Evolutionary conservation across 2,797 vertebrate genomes (phyloP).

Genomic region (Cichlasoma orientale): DNA sequence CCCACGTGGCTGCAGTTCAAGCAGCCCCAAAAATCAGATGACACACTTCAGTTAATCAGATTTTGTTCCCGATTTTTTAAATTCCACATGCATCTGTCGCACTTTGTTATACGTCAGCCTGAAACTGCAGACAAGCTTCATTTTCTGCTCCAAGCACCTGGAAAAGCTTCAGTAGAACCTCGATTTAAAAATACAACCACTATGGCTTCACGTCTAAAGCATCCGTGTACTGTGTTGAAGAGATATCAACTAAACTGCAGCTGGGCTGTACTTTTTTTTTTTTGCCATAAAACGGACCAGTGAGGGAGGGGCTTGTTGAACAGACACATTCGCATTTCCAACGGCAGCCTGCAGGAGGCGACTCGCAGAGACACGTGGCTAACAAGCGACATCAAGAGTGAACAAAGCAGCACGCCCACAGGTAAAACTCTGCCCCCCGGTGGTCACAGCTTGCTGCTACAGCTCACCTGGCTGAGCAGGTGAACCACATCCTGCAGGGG

Average conservation of each 20-base stretch:
- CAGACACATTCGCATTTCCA: background rate
- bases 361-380: background rate
- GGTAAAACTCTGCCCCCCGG: background rate
- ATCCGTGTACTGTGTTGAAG: background rate
- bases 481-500: background rate
- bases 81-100: background rate
- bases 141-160: too few species aligned
- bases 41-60: background rate
- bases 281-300: too few species aligned
- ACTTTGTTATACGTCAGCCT: background rate
- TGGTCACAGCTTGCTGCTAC: background rate
- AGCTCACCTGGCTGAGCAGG: background rate
- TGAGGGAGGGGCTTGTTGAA: too few species aligned
- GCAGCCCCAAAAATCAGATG: background rate
- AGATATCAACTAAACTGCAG: background rate
- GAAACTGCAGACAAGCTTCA: background rate
- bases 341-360: background rate
- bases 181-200: background rate
- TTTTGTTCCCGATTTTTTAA: background rate
- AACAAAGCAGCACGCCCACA: too few species aligned
- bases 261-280: too few species aligned
- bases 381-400: fast-evolving
- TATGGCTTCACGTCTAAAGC: too few species aligned
- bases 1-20: background rate
- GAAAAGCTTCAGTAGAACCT: too few species aligned